Evolutionary conservation across 2,113 vertebrate genomes (phyloP), one percentile per base, ranked within the genome.

Genomic region (Poeciliopsis retropinna): DNA sequence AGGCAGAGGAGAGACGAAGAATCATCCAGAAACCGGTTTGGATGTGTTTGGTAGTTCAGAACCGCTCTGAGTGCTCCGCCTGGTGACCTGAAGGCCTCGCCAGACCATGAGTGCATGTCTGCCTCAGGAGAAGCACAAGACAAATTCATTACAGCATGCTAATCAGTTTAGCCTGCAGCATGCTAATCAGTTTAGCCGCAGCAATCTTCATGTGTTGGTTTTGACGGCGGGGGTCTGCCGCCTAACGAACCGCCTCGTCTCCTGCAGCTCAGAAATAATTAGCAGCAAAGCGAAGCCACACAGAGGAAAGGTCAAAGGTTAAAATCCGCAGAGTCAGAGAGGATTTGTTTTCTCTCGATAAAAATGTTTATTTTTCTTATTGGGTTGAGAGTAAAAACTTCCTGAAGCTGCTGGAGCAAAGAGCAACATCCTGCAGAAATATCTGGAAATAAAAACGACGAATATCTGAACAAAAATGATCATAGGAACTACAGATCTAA

Each of bases 101-200:
- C 72, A 78, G 27, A 72, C 66, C 51, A 67, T 83, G 81, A 89
- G 73, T 78, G 72, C 34, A 76, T 67, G 78, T 78, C 73, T 74
- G 67, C 57, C 90, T 86, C 82, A 76, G 75, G 67, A 84, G 82
- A 88, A 80, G 83, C 79, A 80, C 78, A 72, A 80, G 81, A 91
- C 86, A 89, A 88, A 90, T 88, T 92, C 64, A 92, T 91, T 90
- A 92, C 90, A 76, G 75, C 90, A 91, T 91, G 91, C 91, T 92
- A 93, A 93, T 93, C 28, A 83, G 78, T 83, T 67, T 34, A 34
- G 34, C 34, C 9, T n/a, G 34, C 90, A 78, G 73, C 90, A 91
- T 91, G 91, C 91, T 92, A 93, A 93, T 93, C n/a, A 83, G 76
- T 83, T 67, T 88, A 91, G 92, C 91, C 92, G 88, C 85, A 93